Evolutionary conservation across 1,140 invertebrate species (phyloP), one percentile per base, ranked within the genome.

Genomic region (Meloidogyne exigua): DNA sequence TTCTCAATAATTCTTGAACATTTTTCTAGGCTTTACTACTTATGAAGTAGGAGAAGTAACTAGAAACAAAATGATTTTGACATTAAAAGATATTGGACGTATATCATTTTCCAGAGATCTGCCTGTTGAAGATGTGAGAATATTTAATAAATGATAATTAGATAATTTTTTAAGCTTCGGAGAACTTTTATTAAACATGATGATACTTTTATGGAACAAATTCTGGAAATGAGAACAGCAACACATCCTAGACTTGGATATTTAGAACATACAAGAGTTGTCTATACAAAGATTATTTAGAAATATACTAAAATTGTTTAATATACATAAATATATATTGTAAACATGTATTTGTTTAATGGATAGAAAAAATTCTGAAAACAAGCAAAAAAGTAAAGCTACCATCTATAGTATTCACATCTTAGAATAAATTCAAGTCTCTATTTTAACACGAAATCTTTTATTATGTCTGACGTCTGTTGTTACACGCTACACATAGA

Each of bases 121-220:
- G 12, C 85, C 85, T n/a, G 85, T 87, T 36, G 85, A 88, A 74
- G 85, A 87, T 77, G 85, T 87, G 67, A 72, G 84, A 36, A 62
- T 11, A 23, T 1, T 26, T 72, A 3, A 32, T 7, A 3, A 32
- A 32, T 32, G 2, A 32, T 7, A 7, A 79, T 25, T 36, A 32
- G 25, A 49, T 7, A n/a, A 10, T 28, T 63, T 76, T 72, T 79
- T 85, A 77, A 86, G 85, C 71, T 87, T 18, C 77, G 85, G n/a
- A 74, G 85, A 71, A 87, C 86, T 42, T 87, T 87, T 70, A 87
- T 87, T 67, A 86, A 81, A 36, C 85, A 87, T 72, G 85, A 87
- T 76, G 86, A 87, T 72, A 77, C 76, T 4, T 87, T 87, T 67
- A 80, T 87, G 86, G 85, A 87, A 76, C 85, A 87, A 75, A 80